Evolutionary conservation across 2,797 vertebrate species (phyloP), one percentile per base, ranked within the genome.

Genomic region (Periparus ater): DNA sequence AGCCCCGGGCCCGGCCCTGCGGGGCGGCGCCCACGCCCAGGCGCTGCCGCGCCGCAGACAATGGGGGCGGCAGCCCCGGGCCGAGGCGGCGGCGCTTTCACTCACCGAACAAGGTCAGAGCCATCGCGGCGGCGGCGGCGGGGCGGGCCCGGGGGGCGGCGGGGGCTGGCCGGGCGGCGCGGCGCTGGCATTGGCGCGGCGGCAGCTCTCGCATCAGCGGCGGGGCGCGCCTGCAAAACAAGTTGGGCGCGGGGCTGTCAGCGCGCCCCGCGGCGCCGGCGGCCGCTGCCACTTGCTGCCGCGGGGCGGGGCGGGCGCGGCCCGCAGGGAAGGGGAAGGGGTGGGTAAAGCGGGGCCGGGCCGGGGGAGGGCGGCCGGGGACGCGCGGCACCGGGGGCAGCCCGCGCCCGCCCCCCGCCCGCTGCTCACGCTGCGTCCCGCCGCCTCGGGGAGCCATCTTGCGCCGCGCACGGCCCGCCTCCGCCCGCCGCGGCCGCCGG

Each of bases 71-170:
- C 95, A 55, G 94, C 95, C 91, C 89, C 57, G 66, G 62, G 77
- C 19, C 38, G 53, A 13, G 45, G 36, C 71, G 73, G 77, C 73
- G 34, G 77, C 78, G 78, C 78, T 60, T 60, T 40, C 73, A 97
- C 98, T 98, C 91, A 98, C 98, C 98, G 17, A 98, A 97, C 95
- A 98, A 96, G 89, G 98, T 98, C 85, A 98, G 97, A 88, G 98
- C 98, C 98, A 98, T 98, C 36, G 96, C 94, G 51, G 74, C 79
- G 42, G 91, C 76, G 34, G 90, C 42, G 66, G 48, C 66, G 70
- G 93, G 88, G 89, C 87, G 85, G 86, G 51, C 83, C 78, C 78
- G 71, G 55, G 36, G 65, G n/a, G 54, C 29, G 68, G 91, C 78
- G 72, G 45, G 36, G 82, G 85, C 62, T 75, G 78, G 22, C 63